Evolutionary conservation across 2,797 vertebrate genomes (phyloP).

Genomic region (Sebastes ruberrimus): DNA sequence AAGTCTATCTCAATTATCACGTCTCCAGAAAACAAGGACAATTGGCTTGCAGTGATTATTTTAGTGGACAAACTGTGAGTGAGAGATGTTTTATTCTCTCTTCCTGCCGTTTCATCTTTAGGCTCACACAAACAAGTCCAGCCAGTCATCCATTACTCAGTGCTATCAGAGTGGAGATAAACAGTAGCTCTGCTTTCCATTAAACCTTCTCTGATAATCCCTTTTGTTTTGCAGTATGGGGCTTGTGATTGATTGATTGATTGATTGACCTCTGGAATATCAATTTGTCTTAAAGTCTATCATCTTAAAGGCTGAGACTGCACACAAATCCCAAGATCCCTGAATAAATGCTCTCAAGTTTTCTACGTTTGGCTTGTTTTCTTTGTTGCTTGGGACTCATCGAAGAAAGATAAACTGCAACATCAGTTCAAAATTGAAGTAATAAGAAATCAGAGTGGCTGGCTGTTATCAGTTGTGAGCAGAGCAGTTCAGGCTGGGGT

Average conservation of each 20-base stretch:
- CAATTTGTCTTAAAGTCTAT: background rate
- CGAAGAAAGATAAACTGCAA: background rate
- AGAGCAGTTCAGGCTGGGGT: background rate
- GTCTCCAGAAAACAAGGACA: background rate
- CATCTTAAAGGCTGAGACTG: background rate
- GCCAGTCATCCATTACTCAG: slow-evolving; percentile 21
- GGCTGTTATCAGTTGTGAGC: background rate
- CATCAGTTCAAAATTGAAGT: background rate
- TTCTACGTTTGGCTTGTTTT: background rate
- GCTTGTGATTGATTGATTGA: background rate
- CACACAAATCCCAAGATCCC: background rate
- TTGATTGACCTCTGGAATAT: background rate
- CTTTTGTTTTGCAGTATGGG: background rate
- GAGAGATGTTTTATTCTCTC: background rate
- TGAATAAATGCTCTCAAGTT: background rate
- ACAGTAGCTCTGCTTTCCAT: slow-evolving; percentile 24
- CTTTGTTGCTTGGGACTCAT: background rate
- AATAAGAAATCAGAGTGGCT: background rate
- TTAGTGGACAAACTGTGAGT: background rate
- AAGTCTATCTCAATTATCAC: background rate
- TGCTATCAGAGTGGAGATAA: slow-evolving; percentile 24
- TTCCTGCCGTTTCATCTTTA: slow-evolving; percentile 21
- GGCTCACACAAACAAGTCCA: slow-evolving; percentile 20
- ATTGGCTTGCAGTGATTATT: background rate
- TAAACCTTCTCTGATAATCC: background rate